Percentiles rank a stretch among this genome's conserved stretches.
Conservation (phyloP, 2,113 vertebrate species). For the Psittacus erithacus region DNA sequence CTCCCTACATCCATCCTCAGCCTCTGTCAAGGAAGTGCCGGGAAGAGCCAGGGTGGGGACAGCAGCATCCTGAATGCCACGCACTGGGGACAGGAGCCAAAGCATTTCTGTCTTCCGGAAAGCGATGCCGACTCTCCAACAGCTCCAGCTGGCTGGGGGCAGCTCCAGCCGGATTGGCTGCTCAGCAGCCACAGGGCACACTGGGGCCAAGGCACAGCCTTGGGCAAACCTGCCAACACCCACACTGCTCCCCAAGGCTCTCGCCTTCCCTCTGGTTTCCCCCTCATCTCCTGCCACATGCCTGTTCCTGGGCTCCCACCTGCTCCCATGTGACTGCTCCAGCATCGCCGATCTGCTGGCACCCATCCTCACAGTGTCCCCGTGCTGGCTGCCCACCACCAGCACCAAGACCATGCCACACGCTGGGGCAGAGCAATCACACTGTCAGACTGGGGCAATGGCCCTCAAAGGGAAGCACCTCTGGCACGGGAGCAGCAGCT, state of each 20-base stretch:
- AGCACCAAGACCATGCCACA: background rate
- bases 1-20: background rate
- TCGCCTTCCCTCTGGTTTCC: background rate
- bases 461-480: background rate
- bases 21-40: background rate
- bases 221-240: background rate
- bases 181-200: background rate
- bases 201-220: background rate
- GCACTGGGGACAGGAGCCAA: background rate
- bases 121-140: background rate
- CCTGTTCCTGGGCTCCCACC: background rate
- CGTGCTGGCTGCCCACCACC: background rate
- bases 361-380: background rate
- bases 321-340: background rate
- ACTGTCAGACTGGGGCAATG: background rate
- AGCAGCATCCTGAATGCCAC: fast-evolving
- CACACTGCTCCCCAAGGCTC: background rate
- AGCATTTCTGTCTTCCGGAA: background rate
- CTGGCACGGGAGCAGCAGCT: background rate
- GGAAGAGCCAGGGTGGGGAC: background rate
- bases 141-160: background rate
- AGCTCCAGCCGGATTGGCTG: background rate
- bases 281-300: fast-evolving
- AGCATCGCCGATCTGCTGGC: background rate
- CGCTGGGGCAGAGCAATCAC: background rate